Conservation (phyloP, 2,113 vertebrate genomes). For the Isichthys henryi region DNA sequence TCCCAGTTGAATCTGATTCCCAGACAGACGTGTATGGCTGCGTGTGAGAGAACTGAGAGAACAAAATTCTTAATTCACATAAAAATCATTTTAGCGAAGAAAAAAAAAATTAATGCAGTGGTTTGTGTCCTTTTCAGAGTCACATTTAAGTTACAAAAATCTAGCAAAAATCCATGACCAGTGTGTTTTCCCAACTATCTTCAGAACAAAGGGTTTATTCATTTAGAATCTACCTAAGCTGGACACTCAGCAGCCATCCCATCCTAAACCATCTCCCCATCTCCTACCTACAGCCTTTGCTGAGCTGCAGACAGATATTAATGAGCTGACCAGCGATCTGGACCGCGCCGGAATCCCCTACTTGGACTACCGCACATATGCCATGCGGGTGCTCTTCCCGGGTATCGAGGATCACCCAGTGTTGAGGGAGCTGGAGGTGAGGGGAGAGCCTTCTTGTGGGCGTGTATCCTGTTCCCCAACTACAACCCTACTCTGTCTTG, state of each 20-base stretch:
- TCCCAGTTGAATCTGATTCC: neutral
- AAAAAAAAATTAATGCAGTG: neutral
- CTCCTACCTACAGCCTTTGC: slow-evolving; percentile 76
- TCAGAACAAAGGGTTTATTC: neutral
- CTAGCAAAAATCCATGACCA: neutral
- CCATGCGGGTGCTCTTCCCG: slow-evolving; percentile 93
- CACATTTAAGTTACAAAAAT: neutral
- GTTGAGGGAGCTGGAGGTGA: slow-evolving; percentile 90
- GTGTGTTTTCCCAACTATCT: neutral
- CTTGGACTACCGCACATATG: slow-evolving; percentile 91
- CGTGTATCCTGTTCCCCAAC: neutral
- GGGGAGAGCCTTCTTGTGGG: neutral
- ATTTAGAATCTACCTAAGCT: neutral
- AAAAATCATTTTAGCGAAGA: neutral
- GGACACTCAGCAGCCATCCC: neutral
- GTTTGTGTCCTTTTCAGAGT: neutral
- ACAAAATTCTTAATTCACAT: neutral
- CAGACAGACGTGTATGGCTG: neutral
- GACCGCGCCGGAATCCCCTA: slow-evolving; percentile 92
- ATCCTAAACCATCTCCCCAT: neutral
- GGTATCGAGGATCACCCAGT: slow-evolving; percentile 97
- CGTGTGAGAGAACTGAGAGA: neutral
- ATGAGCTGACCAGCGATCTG: slow-evolving; percentile 93
- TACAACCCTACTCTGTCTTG: neutral
- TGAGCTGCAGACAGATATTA: slow-evolving; percentile 96